Evolutionary conservation across 2,797 vertebrate genomes (phyloP).

Genomic region (Pangasius krempfi): DNA sequence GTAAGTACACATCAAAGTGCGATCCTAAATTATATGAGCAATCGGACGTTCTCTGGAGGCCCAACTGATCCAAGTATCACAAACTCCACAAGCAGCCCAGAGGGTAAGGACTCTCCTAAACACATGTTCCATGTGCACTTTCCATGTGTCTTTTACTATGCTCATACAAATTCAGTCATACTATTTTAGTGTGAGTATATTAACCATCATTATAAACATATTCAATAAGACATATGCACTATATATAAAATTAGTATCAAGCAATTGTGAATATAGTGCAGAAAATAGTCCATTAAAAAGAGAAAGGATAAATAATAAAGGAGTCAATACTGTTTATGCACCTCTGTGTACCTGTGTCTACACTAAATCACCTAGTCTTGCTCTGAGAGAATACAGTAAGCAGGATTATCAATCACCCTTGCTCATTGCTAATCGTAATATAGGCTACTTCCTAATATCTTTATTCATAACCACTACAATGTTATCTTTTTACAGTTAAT

Average conservation of each 20-base stretch:
- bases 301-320: neutral
- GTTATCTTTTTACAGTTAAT: neutral
- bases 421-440: neutral
- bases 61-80: fast-evolving
- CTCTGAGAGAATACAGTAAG: neutral
- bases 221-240: neutral
- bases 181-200: neutral
- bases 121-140: neutral
- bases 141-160: neutral
- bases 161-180: neutral
- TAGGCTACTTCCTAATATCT: neutral
- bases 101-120: constrained; percentile 18
- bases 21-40: fast-evolving
- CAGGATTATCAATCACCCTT: neutral
- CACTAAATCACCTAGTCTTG: neutral
- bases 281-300: neutral
- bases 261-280: neutral
- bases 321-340: neutral
- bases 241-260: neutral
- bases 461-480: neutral
- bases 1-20: neutral
- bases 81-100: neutral
- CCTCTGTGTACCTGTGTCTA: neutral
- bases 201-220: neutral
- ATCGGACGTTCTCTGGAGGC: fast-evolving